Evolutionary conservation across 2,113 vertebrate genomes (phyloP).

Genomic region (Sula dactylatra): DNA sequence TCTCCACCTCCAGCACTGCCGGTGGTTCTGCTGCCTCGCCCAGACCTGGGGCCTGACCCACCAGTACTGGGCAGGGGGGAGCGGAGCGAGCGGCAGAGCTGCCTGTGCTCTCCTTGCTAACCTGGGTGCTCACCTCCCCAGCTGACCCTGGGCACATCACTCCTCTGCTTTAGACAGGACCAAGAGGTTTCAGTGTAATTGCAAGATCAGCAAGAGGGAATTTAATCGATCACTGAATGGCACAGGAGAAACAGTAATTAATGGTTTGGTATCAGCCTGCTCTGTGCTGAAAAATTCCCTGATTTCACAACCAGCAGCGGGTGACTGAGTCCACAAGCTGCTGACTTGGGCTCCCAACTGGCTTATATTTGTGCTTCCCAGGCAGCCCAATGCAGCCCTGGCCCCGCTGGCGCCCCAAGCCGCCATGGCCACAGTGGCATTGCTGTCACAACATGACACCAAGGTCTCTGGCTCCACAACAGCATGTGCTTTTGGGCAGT

Average conservation of each 20-base stretch:
- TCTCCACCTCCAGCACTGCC: not conserved
- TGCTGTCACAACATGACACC: not conserved
- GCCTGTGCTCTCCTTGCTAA: not conserved
- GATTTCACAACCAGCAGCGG: not conserved
- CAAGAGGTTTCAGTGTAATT: not conserved
- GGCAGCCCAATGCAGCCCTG: not conserved
- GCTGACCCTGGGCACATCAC: not conserved
- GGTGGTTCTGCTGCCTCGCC: fast-evolving
- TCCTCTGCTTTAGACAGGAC: not conserved
- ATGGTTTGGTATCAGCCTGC: not conserved
- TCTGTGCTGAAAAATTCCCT: not conserved
- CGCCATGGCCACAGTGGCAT: not conserved
- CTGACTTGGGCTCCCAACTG: not conserved
- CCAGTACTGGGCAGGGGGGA: not conserved
- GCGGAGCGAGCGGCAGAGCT: fast-evolving
- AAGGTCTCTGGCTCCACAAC: not conserved
- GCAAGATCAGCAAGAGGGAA: not conserved
- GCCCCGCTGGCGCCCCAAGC: not conserved
- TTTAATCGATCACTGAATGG: not conserved
- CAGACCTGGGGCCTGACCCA: not conserved
- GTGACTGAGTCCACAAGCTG: not conserved
- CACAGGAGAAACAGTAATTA: not conserved
- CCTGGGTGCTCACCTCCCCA: not conserved
- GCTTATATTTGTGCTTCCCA: not conserved
- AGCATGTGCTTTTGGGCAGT: not conserved